Evolutionary conservation across 2,113 vertebrate species (phyloP).

Genomic region (Megaceryle torquata): DNA sequence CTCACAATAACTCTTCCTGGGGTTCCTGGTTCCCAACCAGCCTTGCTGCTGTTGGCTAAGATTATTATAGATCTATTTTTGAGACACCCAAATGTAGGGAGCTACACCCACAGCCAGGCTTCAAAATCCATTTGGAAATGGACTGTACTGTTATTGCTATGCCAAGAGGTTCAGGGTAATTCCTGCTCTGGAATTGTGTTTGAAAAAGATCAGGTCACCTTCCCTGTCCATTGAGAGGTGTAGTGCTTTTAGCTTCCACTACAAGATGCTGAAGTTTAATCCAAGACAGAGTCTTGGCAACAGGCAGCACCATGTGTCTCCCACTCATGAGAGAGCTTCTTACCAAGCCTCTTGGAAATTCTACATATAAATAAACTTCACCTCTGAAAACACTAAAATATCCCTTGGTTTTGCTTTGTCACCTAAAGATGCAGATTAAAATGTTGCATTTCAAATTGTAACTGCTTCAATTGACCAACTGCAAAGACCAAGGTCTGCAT

Average conservation of each 20-base stretch:
- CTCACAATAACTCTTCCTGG: background rate
- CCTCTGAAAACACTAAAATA: background rate
- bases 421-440: background rate
- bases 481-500: background rate
- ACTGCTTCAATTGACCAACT: background rate
- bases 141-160: background rate
- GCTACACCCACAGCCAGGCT: background rate
- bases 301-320: background rate
- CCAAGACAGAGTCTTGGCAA: background rate
- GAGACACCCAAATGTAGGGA: background rate
- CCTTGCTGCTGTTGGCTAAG: background rate
- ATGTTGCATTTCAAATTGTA: background rate
- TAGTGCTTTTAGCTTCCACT: background rate
- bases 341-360: background rate
- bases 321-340: background rate
- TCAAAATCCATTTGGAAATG: background rate
- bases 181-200: background rate
- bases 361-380: background rate
- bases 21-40: background rate
- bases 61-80: background rate
- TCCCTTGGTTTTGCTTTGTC: background rate
- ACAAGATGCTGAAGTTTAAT: background rate
- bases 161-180: background rate
- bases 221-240: background rate
- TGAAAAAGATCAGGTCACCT: background rate